Evolutionary conservation across 2,888 invertebrate genomes (phyloP).

Genomic region (Bembecia ichneumoniformis): DNA sequence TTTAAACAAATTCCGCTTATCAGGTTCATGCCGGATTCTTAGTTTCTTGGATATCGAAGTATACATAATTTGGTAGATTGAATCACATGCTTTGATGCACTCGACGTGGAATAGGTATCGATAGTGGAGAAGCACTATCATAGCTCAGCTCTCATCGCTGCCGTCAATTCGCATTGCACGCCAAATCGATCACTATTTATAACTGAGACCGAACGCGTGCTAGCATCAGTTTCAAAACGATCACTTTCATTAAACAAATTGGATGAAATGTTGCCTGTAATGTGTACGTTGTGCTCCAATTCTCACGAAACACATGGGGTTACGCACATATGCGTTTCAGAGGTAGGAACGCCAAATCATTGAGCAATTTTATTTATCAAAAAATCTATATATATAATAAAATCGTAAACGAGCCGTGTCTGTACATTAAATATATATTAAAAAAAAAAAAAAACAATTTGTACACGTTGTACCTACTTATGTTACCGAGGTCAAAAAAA

Average conservation of each 20-base stretch:
- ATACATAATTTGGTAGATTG: no score
- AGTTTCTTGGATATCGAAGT: no score
- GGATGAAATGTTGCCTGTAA: constrained; percentile 4
- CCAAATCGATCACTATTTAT: constrained; percentile 65
- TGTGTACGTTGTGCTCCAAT: neutral
- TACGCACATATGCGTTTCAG: neutral
- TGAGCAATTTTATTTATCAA: no score
- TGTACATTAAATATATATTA: no score
- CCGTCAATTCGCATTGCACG: constrained; percentile 45
- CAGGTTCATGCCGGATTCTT: no score
- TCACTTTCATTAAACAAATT: constrained; percentile 9
- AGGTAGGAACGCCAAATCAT: no score
- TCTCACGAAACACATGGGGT: neutral
- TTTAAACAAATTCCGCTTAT: no score
- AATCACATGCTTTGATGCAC: neutral
- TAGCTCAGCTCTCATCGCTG: constrained; percentile 25
- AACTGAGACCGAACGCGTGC: constrained; percentile 20
- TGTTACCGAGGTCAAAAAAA: no score
- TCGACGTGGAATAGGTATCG: neutral
- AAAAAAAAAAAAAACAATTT: no score
- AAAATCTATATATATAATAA: no score
- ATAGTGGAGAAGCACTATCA: neutral
- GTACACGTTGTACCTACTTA: no score
- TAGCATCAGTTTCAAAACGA: constrained; percentile 17
- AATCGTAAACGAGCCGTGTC: no score